Evolutionary conservation across 2,113 vertebrate species (phyloP).

Genomic region (Toxostoma redivivum): DNA sequence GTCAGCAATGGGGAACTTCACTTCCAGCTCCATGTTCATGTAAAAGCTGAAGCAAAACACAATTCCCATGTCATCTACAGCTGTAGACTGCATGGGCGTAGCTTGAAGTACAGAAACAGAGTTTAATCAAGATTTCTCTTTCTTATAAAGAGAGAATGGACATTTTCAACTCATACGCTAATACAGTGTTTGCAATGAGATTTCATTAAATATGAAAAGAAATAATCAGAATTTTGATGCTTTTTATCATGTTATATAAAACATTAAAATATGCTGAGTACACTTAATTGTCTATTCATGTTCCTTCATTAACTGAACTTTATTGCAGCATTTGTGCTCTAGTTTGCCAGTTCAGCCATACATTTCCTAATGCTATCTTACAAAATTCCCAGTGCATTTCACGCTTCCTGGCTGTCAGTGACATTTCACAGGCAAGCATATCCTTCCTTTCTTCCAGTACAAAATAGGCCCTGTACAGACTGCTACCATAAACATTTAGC

Average conservation of each 20-base stretch:
- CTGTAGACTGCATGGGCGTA: neutral
- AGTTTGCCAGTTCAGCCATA: neutral
- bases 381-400: neutral
- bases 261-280: neutral
- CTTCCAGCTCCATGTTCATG: neutral
- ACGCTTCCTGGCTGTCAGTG: neutral
- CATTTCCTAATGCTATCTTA: neutral
- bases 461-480: neutral
- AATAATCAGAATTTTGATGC: neutral
- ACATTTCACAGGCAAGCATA: neutral
- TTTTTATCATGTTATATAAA: neutral
- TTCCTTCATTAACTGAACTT: neutral
- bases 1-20: neutral
- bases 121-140: neutral
- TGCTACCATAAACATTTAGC: neutral
- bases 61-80: neutral
- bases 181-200: neutral
- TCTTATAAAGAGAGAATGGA: neutral
- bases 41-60: neutral
- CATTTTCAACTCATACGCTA: neutral
- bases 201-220: neutral
- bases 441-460: neutral
- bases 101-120: neutral
- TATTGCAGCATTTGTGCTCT: neutral
- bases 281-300: neutral